phyloP scores from a whole-genome alignment of 2,797 vertebrate genomes.

The Melanogrammus aeglefinus region DNA sequence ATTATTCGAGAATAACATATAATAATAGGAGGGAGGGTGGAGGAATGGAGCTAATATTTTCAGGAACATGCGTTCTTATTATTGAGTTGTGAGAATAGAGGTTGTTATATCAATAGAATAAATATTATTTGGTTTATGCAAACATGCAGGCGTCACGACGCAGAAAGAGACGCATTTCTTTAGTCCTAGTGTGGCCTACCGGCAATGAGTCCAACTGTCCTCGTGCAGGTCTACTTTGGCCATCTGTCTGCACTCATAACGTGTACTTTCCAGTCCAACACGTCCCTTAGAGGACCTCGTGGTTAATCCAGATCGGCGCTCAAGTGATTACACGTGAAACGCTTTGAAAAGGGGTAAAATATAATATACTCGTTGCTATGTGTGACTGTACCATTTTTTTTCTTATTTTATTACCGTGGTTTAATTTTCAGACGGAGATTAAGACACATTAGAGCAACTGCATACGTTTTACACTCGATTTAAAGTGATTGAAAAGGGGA shows the following conservation, averaged over 20 bases:
- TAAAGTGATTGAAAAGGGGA: neutral
- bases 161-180: too few relatives aligned
- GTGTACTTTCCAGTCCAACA: too few relatives aligned
- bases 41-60: too few relatives aligned
- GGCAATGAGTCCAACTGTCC: neutral
- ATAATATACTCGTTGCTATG: neutral
- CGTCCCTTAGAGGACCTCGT: neutral
- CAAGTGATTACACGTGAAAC: neutral
- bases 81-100: too few relatives aligned
- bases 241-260: neutral
- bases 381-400: neutral
- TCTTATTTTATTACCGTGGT: neutral
- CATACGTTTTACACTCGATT: neutral
- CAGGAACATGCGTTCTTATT: too few relatives aligned
- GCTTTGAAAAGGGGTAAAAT: neutral
- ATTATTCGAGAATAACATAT: too few relatives aligned
- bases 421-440: neutral
- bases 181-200: too few relatives aligned
- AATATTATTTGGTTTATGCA: too few relatives aligned
- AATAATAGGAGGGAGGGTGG: too few relatives aligned
- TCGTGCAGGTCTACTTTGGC: neutral
- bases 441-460: neutral
- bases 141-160: too few relatives aligned
- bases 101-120: too few relatives aligned
- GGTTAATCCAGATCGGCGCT: neutral